Evolutionary conservation across 2,888 invertebrate genomes (phyloP).

Genomic region (Volucella inanis): DNA sequence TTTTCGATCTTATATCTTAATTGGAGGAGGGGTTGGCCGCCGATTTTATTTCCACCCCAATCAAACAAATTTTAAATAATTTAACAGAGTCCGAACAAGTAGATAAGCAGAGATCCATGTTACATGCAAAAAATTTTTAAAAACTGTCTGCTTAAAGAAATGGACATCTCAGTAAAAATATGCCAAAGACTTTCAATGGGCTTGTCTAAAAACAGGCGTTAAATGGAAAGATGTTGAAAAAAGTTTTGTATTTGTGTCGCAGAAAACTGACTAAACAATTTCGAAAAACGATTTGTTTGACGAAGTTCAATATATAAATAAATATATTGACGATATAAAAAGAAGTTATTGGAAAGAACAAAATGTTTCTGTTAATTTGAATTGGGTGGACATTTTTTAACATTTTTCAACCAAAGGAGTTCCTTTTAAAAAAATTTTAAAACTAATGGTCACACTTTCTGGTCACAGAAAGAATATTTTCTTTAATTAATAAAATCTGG

Average conservation of each 20-base stretch:
- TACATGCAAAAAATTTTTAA: conserved; percentile 18
- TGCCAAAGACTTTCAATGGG: conserved; percentile 33
- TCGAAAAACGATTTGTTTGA: conserved; percentile 36
- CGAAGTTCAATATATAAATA: conserved; percentile 35
- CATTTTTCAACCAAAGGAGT: conserved; percentile 6
- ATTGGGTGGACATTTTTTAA: conserved; percentile 16
- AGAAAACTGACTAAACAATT: conserved; percentile 28
- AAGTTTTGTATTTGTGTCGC: conserved; percentile 34
- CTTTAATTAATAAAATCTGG: conserved; percentile 22
- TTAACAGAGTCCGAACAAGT: conserved; percentile 7
- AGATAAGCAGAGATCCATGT: conserved; percentile 16
- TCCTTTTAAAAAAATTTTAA: conserved; percentile 14
- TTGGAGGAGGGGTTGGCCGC: conserved; percentile 25
- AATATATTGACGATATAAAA: conserved; percentile 20
- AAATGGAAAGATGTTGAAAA: conserved; percentile 29
- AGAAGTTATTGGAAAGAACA: conserved; percentile 19
- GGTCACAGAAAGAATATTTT: conserved; percentile 34
- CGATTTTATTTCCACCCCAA: conserved; percentile 10
- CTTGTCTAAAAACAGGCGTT: conserved; percentile 19
- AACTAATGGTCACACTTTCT: too few species aligned
- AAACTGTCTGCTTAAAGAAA: conserved; percentile 34
- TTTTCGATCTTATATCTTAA: conserved; percentile 17
- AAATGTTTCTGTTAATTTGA: conserved; percentile 12
- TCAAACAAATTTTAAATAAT: conserved; percentile 25
- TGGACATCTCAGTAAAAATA: conserved; percentile 21